These are phyloP conservation scores for Tetramorium parvispinum DNA, from an alignment of 1,140 invertebrate genomes.

Conservation along the genomic window DNA sequence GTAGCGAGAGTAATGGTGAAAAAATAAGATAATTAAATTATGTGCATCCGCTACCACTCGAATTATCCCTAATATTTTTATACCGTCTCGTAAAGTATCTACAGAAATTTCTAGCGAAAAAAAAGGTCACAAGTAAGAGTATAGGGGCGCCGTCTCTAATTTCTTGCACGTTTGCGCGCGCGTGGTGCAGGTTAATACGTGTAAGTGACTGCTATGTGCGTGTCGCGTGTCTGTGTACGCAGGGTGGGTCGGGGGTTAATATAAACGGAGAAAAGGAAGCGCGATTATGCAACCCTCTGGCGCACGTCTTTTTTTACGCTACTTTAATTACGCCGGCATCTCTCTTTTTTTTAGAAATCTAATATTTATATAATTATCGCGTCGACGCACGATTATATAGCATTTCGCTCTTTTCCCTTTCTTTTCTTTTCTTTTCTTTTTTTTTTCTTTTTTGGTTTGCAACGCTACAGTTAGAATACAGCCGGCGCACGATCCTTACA, in stretches of 20 bases:
- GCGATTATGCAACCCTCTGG: slow-evolving; percentile 58
- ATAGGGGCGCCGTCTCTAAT: slow-evolving; percentile 46
- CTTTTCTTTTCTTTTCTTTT: slow-evolving; percentile 2
- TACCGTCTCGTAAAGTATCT: slow-evolving; percentile 64
- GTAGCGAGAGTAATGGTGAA: slow-evolving; percentile 69
- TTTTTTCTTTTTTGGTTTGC: not conserved
- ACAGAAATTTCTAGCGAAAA: slow-evolving; percentile 61
- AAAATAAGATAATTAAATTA: slow-evolving; percentile 64
- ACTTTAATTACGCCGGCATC: slow-evolving; percentile 70
- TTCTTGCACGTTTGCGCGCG: slow-evolving; percentile 20
- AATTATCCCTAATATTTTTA: slow-evolving; percentile 59
- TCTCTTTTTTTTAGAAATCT: slow-evolving; percentile 66
- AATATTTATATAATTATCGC: slow-evolving; percentile 74
- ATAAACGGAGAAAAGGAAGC: slow-evolving; percentile 69
- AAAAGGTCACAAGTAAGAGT: slow-evolving; percentile 51
- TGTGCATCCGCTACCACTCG: slow-evolving; percentile 68
- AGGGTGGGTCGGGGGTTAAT: slow-evolving; percentile 47
- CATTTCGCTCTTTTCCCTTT: slow-evolving; percentile 18
- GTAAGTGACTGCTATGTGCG: slow-evolving; percentile 16
- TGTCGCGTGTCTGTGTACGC: slow-evolving; percentile 35
- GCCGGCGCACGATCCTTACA: slow-evolving; percentile 54
- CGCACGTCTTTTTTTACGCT: slow-evolving; percentile 62
- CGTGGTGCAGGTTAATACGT: slow-evolving; percentile 26
- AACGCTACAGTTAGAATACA: slow-evolving; percentile 34
- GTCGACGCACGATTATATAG: slow-evolving; percentile 64